phyloP scores from a whole-genome alignment of 1,140 invertebrate species.

The Papilio helenus region DNA sequence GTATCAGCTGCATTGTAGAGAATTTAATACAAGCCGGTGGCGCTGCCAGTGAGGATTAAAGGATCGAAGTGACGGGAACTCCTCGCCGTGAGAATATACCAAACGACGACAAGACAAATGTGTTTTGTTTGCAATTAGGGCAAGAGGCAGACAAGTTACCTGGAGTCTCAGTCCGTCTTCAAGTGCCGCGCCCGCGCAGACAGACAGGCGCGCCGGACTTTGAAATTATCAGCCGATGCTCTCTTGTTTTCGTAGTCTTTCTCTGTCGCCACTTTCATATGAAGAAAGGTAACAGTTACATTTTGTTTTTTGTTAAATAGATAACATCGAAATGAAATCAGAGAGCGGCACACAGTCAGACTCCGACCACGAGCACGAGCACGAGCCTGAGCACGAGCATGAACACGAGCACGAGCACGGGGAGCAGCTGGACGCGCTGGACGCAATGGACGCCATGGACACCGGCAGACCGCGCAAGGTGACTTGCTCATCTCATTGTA shows the following conservation, averaged over 20 bases:
- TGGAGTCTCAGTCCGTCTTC: background rate
- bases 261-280: background rate
- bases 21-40: background rate
- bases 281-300: background rate
- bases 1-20: background rate
- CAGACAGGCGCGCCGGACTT: too few relatives aligned
- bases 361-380: constrained; percentile 58
- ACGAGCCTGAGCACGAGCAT: constrained; percentile 52
- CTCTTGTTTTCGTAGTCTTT: background rate
- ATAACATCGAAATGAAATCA: constrained; percentile 68
- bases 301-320: constrained; percentile 44
- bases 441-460: constrained; percentile 61
- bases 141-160: background rate
- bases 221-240: background rate
- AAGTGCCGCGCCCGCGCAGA: too few relatives aligned
- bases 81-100: constrained; percentile 44
- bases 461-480: constrained; percentile 74
- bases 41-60: constrained; percentile 55
- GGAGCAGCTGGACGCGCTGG: constrained; percentile 56
- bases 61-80: constrained; percentile 59
- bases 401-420: constrained; percentile 52
- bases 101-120: constrained; percentile 23
- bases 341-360: constrained; percentile 66
- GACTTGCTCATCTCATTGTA: constrained; percentile 57
- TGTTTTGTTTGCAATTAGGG: background rate